phyloP scores from a whole-genome alignment of 2,113 vertebrate species.

The Engystomops pustulosus region DNA sequence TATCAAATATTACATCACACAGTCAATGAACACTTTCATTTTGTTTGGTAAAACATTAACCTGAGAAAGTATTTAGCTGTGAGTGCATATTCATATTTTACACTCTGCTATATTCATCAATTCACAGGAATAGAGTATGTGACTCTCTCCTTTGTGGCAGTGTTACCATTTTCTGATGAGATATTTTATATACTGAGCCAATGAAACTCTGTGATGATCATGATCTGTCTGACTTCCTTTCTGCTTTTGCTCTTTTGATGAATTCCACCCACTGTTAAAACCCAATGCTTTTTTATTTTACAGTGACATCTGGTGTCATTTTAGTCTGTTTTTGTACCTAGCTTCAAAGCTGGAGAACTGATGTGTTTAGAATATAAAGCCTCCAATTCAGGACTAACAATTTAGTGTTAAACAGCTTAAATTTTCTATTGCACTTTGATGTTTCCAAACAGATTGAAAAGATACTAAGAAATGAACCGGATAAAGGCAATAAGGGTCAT shows the following conservation, averaged over 20 bases:
- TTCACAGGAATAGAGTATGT: neutral
- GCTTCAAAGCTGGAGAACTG: conserved; percentile 46
- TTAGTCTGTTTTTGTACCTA: conserved; percentile 44
- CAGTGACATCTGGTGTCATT: conserved; percentile 56
- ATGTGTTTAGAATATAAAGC: conserved; percentile 39
- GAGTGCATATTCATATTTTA: neutral
- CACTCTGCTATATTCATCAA: neutral
- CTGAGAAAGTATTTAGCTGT: neutral
- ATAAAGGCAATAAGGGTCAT: neutral
- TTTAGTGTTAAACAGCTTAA: conserved; percentile 38
- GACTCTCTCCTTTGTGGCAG: neutral
- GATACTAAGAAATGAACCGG: neutral
- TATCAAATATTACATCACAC: no score
- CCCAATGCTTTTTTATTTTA: conserved; percentile 21
- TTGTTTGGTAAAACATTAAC: neutral
- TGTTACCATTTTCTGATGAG: neutral
- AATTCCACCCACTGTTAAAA: conserved; percentile 44
- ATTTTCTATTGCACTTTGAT: neutral
- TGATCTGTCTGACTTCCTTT: conserved; percentile 11
- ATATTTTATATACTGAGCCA: conserved; percentile 16
- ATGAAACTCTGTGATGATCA: conserved; percentile 16
- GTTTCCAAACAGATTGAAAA: conserved; percentile 51
- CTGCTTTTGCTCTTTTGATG: conserved; percentile 31
- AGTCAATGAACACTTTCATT: no score
- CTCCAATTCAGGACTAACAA: conserved; percentile 41